A percentile compares a stretch with the other conserved stretches of the same genome.
Evolutionary conservation across 2,888 invertebrate species (phyloP).

Genomic region (Chymomyza amoena): DNA sequence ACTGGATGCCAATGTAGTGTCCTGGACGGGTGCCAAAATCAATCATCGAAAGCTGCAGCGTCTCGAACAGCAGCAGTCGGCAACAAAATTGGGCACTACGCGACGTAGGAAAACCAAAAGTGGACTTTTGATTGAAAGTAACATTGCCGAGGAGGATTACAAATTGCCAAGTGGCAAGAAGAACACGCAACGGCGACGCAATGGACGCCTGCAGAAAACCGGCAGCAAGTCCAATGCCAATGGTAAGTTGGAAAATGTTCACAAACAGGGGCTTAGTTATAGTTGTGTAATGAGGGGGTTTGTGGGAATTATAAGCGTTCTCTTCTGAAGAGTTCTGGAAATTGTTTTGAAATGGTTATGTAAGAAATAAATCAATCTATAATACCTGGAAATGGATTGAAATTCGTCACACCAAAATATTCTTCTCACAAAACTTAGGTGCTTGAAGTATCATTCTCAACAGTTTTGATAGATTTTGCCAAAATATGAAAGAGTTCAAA

Average conservation of each 20-base stretch:
- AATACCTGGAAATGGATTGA: no score
- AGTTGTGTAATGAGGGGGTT: no score
- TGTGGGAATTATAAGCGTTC: neutral
- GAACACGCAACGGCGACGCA: slow-evolving; percentile 57
- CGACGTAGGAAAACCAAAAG: slow-evolving; percentile 74
- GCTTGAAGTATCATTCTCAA: no score
- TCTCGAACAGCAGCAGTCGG: slow-evolving; percentile 28
- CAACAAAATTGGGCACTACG: slow-evolving; percentile 15
- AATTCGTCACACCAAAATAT: no score
- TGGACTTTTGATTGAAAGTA: slow-evolving; percentile 75
- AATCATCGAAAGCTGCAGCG: slow-evolving; percentile 19
- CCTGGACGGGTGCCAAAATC: slow-evolving; percentile 69
- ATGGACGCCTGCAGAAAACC: slow-evolving; percentile 61
- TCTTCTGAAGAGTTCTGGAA: no score
- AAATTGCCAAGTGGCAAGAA: slow-evolving; percentile 40
- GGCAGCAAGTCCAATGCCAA: slow-evolving; percentile 52
- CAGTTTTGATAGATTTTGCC: no score
- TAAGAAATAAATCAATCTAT: no score
- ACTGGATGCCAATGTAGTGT: slow-evolving; percentile 61
- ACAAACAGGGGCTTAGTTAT: no score
- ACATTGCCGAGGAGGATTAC: slow-evolving; percentile 50
- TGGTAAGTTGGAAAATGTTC: slow-evolving; percentile 38
- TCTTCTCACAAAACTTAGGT: no score
- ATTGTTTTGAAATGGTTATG: no score
- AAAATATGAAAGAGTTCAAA: no score